Conservation (phyloP, 2,888 invertebrate genomes). For the Protodeltote pygarga region DNA sequence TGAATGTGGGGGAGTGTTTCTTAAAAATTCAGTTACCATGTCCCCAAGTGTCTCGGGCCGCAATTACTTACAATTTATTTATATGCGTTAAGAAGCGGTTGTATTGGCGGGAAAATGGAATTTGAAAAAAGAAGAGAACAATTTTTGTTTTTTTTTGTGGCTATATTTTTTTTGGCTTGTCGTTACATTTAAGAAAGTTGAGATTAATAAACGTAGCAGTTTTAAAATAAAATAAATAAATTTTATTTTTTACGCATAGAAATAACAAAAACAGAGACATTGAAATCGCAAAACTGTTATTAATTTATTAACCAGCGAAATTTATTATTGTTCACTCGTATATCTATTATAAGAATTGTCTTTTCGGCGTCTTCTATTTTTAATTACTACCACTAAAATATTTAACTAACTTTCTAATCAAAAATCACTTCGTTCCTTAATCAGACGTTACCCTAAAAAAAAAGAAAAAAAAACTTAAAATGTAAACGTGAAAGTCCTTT, state of each 20-base stretch:
- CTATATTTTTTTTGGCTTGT: neutral
- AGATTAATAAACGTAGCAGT: too few relatives aligned
- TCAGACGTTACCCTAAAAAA: slow-evolving; percentile 7
- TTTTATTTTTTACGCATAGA: too few relatives aligned
- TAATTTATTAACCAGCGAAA: too few relatives aligned
- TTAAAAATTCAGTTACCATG: slow-evolving; percentile 46
- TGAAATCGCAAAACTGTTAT: too few relatives aligned
- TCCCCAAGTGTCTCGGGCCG: slow-evolving; percentile 55
- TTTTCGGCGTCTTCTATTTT: too few relatives aligned
- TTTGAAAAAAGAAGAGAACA: neutral
- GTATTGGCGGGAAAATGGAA: slow-evolving; percentile 38
- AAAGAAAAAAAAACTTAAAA: slow-evolving; percentile 29
- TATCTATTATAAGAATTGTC: too few relatives aligned
- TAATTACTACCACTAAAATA: neutral
- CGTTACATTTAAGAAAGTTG: too few relatives aligned
- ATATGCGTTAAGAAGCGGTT: slow-evolving; percentile 55
- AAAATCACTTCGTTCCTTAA: slow-evolving; percentile 5
- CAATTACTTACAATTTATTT: slow-evolving; percentile 80
- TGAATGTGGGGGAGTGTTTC: slow-evolving; percentile 12
- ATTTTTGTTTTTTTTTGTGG: too few relatives aligned
- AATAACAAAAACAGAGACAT: too few relatives aligned
- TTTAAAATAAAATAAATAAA: too few relatives aligned
- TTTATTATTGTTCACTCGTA: too few relatives aligned
- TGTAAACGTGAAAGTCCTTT: slow-evolving; percentile 73
- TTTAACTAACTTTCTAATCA: neutral